A percentile compares a stretch with the other conserved stretches of the same genome.
Evolutionary conservation across 2,113 vertebrate genomes (phyloP).

Genomic region (Prinia subflava): DNA sequence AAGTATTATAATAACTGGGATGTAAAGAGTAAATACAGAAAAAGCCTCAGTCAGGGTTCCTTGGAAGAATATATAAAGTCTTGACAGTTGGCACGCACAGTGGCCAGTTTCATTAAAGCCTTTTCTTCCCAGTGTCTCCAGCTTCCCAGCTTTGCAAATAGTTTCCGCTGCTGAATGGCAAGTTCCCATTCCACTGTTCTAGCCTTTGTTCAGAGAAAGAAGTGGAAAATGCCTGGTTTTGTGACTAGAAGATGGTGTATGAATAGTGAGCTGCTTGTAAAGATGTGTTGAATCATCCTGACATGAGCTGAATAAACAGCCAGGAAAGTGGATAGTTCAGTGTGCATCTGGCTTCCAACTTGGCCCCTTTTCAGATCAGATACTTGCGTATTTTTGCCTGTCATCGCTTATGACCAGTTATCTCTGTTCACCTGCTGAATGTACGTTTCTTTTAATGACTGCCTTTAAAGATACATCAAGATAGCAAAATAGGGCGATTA

Average conservation of each 20-base stretch:
- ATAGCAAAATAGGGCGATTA: conserved; percentile 22
- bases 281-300: conserved; percentile 46
- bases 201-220: conserved; percentile 50
- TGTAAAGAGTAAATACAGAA: conserved; percentile 38
- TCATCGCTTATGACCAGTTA: conserved; percentile 33
- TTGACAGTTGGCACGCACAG: conserved; percentile 50
- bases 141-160: conserved; percentile 66
- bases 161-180: conserved; percentile 65
- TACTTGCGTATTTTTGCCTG: not conserved
- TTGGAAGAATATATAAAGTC: conserved; percentile 39
- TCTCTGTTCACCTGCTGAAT: conserved; percentile 39
- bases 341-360: conserved; percentile 5
- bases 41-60: conserved; percentile 29
- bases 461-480: conserved; percentile 27
- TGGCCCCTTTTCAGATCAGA: conserved; percentile 49
- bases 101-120: conserved; percentile 56
- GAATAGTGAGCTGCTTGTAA: conserved; percentile 38
- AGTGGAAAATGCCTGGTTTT: conserved; percentile 59
- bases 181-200: conserved; percentile 54
- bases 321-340: not conserved
- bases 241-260: conserved; percentile 35
- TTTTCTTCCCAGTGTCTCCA: conserved; percentile 61
- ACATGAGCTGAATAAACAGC: conserved; percentile 47
- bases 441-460: not conserved
- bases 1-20: conserved; percentile 19